Percentiles rank a stretch among this genome's conserved stretches.
Evolutionary conservation across 1,140 invertebrate species (phyloP).

Genomic region (Drosophila pseudoobscura): DNA sequence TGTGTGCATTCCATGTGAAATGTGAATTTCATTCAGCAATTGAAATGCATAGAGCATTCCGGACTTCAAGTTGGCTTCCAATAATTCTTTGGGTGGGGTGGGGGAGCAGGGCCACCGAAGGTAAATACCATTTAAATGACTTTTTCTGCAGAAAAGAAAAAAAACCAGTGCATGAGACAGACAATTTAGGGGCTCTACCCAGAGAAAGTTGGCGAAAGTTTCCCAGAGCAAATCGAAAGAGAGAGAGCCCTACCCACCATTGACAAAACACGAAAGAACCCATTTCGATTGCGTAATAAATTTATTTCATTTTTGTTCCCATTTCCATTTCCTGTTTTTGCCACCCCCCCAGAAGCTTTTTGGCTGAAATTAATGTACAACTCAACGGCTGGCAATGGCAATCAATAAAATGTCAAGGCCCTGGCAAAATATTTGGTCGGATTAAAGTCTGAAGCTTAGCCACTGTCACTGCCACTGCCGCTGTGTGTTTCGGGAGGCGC

Average conservation of each 20-base stretch:
- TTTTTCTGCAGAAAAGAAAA: not conserved
- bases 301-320: constrained; percentile 7
- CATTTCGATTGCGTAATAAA: constrained; percentile 24
- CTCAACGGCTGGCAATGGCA: constrained; percentile 57
- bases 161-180: not conserved
- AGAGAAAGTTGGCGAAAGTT: too few relatives aligned
- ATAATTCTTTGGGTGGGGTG: too few relatives aligned
- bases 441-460: constrained; percentile 52
- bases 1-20: too few relatives aligned
- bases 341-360: constrained; percentile 7
- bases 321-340: not conserved
- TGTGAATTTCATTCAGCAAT: constrained; percentile 9
- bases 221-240: too few relatives aligned
- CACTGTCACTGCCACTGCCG: constrained; percentile 4
- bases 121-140: constrained; percentile 32
- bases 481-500: not conserved
- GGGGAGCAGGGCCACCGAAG: not conserved
- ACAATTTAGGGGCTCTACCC: too few relatives aligned
- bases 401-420: constrained; percentile 62
- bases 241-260: too few relatives aligned
- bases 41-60: constrained; percentile 10
- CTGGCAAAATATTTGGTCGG: constrained; percentile 49
- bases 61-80: too few relatives aligned
- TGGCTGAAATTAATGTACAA: constrained; percentile 56
- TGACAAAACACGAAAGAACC: not conserved